A percentile compares a stretch with the other conserved stretches of the same genome.
Evolutionary conservation across 2,797 vertebrate genomes (phyloP).

Genomic region (Cyclura pinguis): DNA sequence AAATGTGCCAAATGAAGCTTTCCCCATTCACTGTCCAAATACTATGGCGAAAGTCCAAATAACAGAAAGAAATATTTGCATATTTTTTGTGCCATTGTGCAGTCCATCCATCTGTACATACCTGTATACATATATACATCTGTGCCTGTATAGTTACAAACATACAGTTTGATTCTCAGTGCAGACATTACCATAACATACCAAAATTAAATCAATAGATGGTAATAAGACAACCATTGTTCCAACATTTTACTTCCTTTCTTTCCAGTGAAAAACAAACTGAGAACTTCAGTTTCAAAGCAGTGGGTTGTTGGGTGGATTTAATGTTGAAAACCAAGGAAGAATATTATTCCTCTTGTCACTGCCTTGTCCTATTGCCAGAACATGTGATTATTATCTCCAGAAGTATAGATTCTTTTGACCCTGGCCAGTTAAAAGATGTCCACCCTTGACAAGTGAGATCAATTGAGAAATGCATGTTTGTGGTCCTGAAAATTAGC

Average conservation of each 20-base stretch:
- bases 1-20: neutral
- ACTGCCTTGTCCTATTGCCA: neutral
- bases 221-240: too few species aligned
- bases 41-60: neutral
- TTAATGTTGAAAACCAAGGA: constrained; percentile 48
- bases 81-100: neutral
- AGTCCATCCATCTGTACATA: neutral
- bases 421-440: neutral
- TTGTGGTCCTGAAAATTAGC: neutral
- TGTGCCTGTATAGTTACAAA: too few species aligned
- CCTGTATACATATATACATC: too few species aligned
- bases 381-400: constrained; percentile 30
- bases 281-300: constrained; percentile 63
- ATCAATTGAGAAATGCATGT: neutral
- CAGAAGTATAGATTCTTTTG: constrained; percentile 26
- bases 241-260: neutral
- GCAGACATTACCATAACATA: too few species aligned
- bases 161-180: too few species aligned
- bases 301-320: neutral
- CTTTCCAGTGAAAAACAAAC: constrained; percentile 70
- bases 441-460: neutral
- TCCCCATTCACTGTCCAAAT: neutral
- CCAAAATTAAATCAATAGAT: too few species aligned
- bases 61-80: neutral
- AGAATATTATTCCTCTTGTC: constrained; percentile 35